phyloP scores from a whole-genome alignment of 2,797 vertebrate genomes.

The Podarcis siculus region DNA sequence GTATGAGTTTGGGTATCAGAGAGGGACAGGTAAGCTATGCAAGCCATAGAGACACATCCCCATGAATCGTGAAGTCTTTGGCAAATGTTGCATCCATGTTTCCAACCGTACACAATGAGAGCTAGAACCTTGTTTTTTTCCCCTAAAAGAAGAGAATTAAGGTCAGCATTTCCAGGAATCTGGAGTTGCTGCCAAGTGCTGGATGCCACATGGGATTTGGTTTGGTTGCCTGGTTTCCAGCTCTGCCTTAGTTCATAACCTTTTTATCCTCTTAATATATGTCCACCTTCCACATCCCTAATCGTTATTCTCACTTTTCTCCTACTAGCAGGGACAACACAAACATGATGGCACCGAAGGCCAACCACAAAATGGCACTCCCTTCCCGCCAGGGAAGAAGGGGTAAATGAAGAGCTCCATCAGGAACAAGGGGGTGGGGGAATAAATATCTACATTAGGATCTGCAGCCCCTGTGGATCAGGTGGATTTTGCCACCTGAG shows the following conservation, averaged over 20 bases:
- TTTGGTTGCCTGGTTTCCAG: constrained; percentile 1
- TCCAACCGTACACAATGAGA: neutral
- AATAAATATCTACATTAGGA: too few species aligned
- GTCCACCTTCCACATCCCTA: neutral
- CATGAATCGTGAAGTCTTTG: neutral
- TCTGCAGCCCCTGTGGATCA: too few species aligned
- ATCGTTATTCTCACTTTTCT: neutral
- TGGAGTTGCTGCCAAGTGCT: neutral
- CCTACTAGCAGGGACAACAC: too few species aligned
- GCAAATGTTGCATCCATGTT: neutral
- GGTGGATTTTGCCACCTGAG: too few species aligned
- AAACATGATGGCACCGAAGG: too few species aligned
- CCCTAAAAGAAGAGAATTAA: neutral
- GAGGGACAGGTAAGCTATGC: neutral
- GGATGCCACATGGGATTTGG: neutral
- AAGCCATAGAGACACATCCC: neutral
- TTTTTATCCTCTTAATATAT: neutral
- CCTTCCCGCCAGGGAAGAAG: too few species aligned
- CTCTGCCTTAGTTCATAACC: neutral
- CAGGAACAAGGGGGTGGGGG: too few species aligned
- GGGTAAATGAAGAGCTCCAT: too few species aligned
- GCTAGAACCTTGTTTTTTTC: neutral
- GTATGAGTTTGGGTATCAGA: neutral
- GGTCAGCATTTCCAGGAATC: neutral
- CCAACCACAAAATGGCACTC: too few species aligned